Base-by-base conservation (phyloP, 1,140 invertebrate genomes). In the Cyphomyrmex costatus region DNA sequence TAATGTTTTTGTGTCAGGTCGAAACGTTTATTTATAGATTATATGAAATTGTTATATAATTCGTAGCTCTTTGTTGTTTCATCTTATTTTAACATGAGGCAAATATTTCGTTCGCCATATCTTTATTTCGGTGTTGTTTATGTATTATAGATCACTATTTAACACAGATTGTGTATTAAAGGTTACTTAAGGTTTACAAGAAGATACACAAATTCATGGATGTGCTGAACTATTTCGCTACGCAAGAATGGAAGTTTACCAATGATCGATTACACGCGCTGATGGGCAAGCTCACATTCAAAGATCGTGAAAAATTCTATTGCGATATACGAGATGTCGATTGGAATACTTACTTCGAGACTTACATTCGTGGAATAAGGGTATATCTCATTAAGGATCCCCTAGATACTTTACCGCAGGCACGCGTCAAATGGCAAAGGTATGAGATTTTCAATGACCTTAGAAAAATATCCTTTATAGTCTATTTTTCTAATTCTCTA, bases 191-290 rank as follows among this genome's bases (percentile, higher is more conserved):
- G 76, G 95, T 98, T 30, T 97, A 98, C 92, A 96, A 96, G 14
- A 97, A 96, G 90, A 95, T 98, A 65, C 96, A 96, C 88, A 96
- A 96, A 90, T 96, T 97, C 16, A 96, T 97, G 65, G 95, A 96
- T 10, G 96, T 97, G 3, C 93, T 98, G 1, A 96, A 97, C 90
- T 98, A 97, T 90, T 98, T 98, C 91, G 96, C 97, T 2, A 96
- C 95, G 0, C 95, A 96, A 88, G 95, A 97, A 82, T 98, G 97
- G 97, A 93, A 94, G 5, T 98, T 98, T 92, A 93, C 93, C 0
- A 97, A 97, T 88, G 94, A 96, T 12, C 96, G 96, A 65, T 93
- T 97, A 0, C 93, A 95, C 16, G 89, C 92, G n/a, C 93, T 99
- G 71, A 95, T 96, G 91, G 91, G 93, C 1, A 96, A 96, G 27